Base-by-base conservation (phyloP, 2,113 vertebrate genomes). In the Misgurnus anguillicaudatus region DNA sequence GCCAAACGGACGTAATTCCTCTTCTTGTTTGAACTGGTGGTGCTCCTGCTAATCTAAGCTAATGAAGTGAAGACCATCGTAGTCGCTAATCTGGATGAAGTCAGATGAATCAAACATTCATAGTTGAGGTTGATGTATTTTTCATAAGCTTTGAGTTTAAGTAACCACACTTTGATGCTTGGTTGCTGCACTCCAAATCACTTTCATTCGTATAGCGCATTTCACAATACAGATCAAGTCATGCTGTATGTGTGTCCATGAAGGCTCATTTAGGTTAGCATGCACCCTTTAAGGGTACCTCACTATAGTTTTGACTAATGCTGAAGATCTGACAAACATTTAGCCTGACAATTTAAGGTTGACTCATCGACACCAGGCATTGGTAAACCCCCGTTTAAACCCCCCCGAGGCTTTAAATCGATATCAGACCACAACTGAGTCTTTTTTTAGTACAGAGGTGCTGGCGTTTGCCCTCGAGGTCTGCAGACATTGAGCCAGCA, bases 291-390 rank as follows among this genome's bases (percentile, higher is more conserved):
- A 48, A 13, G 13, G 2, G 2, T 48, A 48, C 9, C 10, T 47
- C 10, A 4, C 45, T 47, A 47, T 31, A 31, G 24, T 31, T 9
- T 42, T 3, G 70, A 60, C 70, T 13, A 53, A 72, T 42, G n/a
- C 70, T 72, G 38, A 24, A 84, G 84, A 85, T 89, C 88, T 83
- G 75, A 83, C 86, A 88, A 45, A 48, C 66, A 77, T 87, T 87
- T 86, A 70, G 85, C 79, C 85, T 77, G 78, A 60, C 83, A 82
- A 86, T 87, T 89, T 81, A 86, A 84, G 81, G 82, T 90, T 90
- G 89, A 90, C 87, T 86, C 84, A 70, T 72, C 87, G 85, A 89
- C 78, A 83, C 82, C 73, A 81, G 84, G 75, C 85, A 87, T 79
- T 77, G 85, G 81, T 86, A 83, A 71, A 87, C 86, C 75, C 77